These are phyloP conservation scores for Aphodius sticticus DNA, from an alignment of 2,888 invertebrate species.

Conservation along the genomic window DNA sequence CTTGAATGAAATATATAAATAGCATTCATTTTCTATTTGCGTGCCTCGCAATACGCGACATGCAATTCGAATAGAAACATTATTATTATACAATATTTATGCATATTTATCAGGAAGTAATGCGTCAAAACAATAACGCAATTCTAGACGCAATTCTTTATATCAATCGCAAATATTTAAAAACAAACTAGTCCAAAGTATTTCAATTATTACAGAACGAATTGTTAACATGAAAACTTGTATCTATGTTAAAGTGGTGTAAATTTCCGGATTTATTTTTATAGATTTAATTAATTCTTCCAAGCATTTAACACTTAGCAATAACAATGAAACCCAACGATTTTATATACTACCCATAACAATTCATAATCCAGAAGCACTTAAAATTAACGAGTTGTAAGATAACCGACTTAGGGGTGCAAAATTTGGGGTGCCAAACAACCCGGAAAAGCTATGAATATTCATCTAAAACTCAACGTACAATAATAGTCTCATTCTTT, in stretches of 20 bases:
- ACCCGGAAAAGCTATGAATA: background rate
- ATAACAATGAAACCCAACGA: too few species aligned
- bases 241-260: too few species aligned
- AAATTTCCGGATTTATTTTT: too few species aligned
- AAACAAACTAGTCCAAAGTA: background rate
- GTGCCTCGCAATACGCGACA: background rate
- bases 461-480: too few species aligned
- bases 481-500: too few species aligned
- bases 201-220: too few species aligned
- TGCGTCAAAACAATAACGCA: background rate
- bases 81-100: background rate
- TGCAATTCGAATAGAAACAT: background rate
- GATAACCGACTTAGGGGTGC: constrained; percentile 12
- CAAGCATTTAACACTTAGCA: too few species aligned
- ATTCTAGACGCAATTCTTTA: background rate
- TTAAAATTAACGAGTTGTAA: background rate
- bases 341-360: too few species aligned
- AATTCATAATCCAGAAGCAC: too few species aligned
- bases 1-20: background rate
- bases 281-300: too few species aligned
- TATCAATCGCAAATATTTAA: background rate
- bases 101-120: background rate
- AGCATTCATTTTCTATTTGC: background rate
- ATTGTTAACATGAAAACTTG: too few species aligned
- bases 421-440: constrained; percentile 20